A percentile compares a stretch with the other conserved stretches of the same genome.
These are phyloP conservation scores for Myotis findleyi DNA, from an alignment of 2,797 vertebrate species.

Conservation along the genomic window DNA sequence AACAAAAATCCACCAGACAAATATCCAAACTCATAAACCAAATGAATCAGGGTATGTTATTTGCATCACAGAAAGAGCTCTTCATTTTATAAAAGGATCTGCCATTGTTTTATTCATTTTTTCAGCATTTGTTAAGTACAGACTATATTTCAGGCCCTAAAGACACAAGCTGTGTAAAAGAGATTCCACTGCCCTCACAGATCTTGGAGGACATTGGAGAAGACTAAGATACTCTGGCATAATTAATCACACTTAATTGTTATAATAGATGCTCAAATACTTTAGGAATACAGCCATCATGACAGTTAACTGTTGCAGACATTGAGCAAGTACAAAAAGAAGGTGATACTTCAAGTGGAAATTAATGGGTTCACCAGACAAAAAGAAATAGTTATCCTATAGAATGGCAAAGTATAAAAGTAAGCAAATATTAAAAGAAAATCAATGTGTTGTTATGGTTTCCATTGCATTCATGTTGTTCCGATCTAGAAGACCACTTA, in stretches of 20 bases:
- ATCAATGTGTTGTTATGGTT: conserved; percentile 56
- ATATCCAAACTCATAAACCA: background rate
- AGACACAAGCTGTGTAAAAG: background rate
- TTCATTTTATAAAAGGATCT: background rate
- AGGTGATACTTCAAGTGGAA: background rate
- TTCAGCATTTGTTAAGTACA: background rate
- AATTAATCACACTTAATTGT: background rate
- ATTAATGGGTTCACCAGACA: background rate
- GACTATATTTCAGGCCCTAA: background rate
- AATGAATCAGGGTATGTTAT: background rate
- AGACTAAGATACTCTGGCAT: background rate
- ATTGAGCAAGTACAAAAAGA: background rate
- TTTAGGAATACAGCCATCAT: background rate
- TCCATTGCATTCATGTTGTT: background rate
- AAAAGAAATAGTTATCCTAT: background rate
- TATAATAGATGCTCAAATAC: background rate
- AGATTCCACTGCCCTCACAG: background rate
- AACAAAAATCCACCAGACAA: background rate
- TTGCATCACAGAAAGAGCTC: background rate
- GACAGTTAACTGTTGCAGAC: background rate
- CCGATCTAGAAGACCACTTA: background rate
- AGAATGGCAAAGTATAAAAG: background rate
- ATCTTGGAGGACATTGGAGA: background rate
- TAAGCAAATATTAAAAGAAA: background rate
- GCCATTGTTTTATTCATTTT: background rate